A percentile compares a stretch with the other conserved stretches of the same genome.
Conservation (phyloP, 2,797 vertebrate species). For the Peromyscus melanophrys region DNA sequence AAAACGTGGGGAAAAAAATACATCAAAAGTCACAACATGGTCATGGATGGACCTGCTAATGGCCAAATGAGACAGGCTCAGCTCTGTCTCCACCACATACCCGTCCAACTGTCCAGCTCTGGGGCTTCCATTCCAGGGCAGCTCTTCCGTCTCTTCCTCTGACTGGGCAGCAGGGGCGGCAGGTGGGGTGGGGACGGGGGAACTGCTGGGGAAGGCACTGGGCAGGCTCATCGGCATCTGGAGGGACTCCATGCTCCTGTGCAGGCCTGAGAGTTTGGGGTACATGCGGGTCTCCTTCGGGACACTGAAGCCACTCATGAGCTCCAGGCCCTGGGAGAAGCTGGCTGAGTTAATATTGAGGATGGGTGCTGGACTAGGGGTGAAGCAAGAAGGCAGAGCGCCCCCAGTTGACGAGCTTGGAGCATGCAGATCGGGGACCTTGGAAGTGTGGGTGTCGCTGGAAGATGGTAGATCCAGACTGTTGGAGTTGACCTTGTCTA, state of each 20-base stretch:
- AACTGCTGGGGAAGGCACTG: slow-evolving; percentile 88
- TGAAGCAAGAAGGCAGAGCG: slow-evolving; percentile 91
- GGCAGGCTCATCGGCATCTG: slow-evolving; percentile 96
- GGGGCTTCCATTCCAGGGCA: slow-evolving; percentile 93
- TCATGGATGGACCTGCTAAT: fast-evolving
- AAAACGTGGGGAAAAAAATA: not conserved
- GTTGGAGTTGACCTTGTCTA: slow-evolving; percentile 96
- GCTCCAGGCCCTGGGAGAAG: slow-evolving; percentile 94
- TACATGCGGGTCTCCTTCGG: slow-evolving; percentile 93
- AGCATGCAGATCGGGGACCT: slow-evolving; percentile 92
- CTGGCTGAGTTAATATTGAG: slow-evolving; percentile 96
- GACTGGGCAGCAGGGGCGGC: slow-evolving; percentile 82
- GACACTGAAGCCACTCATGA: slow-evolving; percentile 89
- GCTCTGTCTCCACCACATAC: slow-evolving; percentile 84
- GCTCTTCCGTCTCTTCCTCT: slow-evolving; percentile 90
- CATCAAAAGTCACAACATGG: not conserved
- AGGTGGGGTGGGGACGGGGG: slow-evolving; percentile 79
- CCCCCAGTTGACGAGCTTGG: slow-evolving; percentile 80
- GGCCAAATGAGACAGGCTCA: not conserved
- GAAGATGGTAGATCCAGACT: slow-evolving; percentile 93
- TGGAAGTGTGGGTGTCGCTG: slow-evolving; percentile 89
- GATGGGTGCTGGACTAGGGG: slow-evolving; percentile 95
- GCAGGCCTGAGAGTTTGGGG: slow-evolving; percentile 94
- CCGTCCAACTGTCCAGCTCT: slow-evolving; percentile 92
- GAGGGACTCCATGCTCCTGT: slow-evolving; percentile 97